Evolutionary conservation across 2,113 vertebrate genomes (phyloP).

Genomic region (Holacanthus passer): DNA sequence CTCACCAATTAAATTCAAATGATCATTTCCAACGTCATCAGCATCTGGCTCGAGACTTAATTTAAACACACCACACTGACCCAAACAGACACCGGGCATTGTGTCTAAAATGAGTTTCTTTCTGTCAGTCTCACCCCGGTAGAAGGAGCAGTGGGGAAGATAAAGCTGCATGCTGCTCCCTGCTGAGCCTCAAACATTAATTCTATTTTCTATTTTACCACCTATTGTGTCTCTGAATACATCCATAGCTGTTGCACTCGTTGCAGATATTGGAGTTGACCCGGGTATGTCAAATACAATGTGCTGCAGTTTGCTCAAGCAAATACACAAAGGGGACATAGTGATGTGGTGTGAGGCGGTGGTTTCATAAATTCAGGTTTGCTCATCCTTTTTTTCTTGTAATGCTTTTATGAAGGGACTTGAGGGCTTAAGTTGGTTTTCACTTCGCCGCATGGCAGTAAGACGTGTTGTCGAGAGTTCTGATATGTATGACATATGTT

Average conservation of each 20-base stretch:
- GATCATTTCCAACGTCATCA: conserved; percentile 21
- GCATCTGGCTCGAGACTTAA: conserved; percentile 30
- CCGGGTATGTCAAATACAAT: background rate
- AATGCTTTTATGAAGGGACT: background rate
- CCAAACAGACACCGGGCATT: conserved; percentile 23
- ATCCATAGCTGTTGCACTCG: background rate
- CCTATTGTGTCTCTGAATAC: conserved; percentile 19
- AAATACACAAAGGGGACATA: background rate
- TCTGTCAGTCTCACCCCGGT: conserved; percentile 20
- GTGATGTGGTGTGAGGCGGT: too few species aligned
- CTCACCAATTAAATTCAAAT: conserved; percentile 32
- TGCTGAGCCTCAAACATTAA: conserved; percentile 29
- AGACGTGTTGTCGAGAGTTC: background rate
- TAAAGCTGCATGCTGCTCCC: conserved; percentile 14
- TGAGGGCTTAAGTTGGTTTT: background rate
- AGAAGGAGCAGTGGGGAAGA: conserved; percentile 19
- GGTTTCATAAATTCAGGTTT: background rate
- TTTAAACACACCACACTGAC: conserved; percentile 43
- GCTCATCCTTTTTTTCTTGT: background rate
- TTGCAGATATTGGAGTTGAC: conserved; percentile 2
- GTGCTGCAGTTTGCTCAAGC: conserved; percentile 3
- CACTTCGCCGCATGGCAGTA: background rate
- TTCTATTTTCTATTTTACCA: conserved; percentile 33
- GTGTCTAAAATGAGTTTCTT: conserved; percentile 51
- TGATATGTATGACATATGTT: conserved; percentile 58